Conservation (phyloP, 1,140 invertebrate species). For the Octopus bimaculoides region DNA sequence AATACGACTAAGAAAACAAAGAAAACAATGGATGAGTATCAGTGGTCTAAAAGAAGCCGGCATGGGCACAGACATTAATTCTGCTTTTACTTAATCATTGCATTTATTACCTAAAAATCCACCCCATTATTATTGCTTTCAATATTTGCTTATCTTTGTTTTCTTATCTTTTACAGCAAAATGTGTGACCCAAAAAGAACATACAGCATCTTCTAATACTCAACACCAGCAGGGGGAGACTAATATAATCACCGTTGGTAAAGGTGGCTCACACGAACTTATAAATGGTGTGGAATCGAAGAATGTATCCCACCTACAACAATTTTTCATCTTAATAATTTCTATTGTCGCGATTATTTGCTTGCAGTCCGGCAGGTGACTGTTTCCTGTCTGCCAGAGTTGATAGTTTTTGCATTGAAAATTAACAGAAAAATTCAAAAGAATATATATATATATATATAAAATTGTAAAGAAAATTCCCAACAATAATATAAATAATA, state of each 20-base stretch:
- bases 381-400: background rate
- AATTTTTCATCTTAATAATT: background rate
- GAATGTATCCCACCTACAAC: background rate
- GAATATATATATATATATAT: no score
- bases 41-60: no score
- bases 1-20: no score
- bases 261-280: background rate
- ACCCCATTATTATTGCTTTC: no score
- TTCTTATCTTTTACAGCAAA: background rate
- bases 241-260: background rate
- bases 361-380: background rate
- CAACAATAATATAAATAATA: no score
- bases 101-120: no score
- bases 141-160: background rate
- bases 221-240: background rate
- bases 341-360: background rate
- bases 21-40: no score
- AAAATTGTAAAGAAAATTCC: no score
- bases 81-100: no score
- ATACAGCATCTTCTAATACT: background rate
- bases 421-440: no score
- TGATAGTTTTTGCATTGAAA: background rate
- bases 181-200: background rate
- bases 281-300: background rate
- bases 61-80: no score